phyloP scores from a whole-genome alignment of 2,797 vertebrate species.

The Poecile montanus region DNA sequence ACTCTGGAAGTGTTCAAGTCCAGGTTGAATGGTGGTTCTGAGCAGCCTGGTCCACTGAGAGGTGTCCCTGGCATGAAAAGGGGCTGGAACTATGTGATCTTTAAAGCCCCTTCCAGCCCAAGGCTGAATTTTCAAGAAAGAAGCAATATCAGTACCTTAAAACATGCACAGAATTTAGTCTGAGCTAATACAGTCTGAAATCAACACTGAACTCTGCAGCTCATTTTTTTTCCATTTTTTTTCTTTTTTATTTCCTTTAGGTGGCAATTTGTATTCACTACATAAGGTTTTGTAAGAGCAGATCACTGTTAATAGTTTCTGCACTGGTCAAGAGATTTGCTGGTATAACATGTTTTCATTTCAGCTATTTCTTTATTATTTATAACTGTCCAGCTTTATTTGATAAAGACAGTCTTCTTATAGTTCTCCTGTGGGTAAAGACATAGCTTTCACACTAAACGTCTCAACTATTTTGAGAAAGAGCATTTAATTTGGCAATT shows the following conservation, averaged over 20 bases:
- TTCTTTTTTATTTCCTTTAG: accelerated
- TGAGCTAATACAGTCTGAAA: not conserved
- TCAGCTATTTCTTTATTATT: not conserved
- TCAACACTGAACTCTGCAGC: not conserved
- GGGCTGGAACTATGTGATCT: not conserved
- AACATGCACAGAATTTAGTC: not conserved
- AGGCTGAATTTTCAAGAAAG: not conserved
- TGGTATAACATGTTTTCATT: not conserved
- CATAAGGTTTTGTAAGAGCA: not conserved
- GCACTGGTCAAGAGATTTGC: not conserved
- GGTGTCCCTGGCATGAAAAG: too few species aligned
- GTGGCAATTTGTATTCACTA: not conserved
- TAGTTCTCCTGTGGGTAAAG: not conserved
- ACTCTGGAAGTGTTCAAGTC: not conserved
- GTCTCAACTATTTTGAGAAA: not conserved
- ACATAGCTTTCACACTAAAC: not conserved
- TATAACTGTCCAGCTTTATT: not conserved
- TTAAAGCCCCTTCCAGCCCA: not conserved
- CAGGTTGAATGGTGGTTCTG: accelerated
- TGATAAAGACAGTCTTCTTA: not conserved
- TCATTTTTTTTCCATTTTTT: accelerated
- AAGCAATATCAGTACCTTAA: not conserved
- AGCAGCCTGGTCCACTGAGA: not conserved
- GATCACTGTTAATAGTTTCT: not conserved
- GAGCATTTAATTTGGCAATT: not conserved